These are phyloP conservation scores for Acrossocheilus fasciatus DNA, from an alignment of 2,797 vertebrate species.

Conservation along the genomic window DNA sequence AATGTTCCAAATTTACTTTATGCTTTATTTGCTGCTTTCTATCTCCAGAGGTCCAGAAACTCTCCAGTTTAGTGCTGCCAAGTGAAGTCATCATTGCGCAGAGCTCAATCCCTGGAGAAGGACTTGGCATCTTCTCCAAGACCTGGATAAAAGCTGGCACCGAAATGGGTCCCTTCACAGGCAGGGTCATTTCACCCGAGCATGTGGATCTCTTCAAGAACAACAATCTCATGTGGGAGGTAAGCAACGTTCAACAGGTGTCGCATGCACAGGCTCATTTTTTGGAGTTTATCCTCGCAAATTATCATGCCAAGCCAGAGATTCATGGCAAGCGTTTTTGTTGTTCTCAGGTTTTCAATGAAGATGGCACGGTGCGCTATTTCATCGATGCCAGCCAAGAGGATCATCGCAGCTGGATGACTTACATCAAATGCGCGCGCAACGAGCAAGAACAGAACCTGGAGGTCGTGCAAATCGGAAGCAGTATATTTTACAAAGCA, in stretches of 20 bases:
- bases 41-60: constrained; percentile 90
- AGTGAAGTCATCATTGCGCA: constrained; percentile 96
- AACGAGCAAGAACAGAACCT: constrained; percentile 98
- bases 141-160: constrained; percentile 97
- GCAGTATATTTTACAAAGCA: constrained; percentile 97
- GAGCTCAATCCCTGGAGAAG: constrained; percentile 94
- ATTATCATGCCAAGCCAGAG: background rate
- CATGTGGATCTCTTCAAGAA: constrained; percentile 97
- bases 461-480: constrained; percentile 94
- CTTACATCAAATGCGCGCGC: constrained; percentile 95
- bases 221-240: constrained; percentile 99
- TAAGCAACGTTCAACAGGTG: constrained; percentile 65
- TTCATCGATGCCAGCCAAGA: constrained; percentile 97
- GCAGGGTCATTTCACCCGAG: constrained; percentile 90
- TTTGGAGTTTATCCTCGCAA: background rate
- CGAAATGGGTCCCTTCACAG: constrained; percentile 97
- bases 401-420: constrained; percentile 99
- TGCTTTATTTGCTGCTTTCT: constrained; percentile 11
- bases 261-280: background rate
- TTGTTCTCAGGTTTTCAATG: constrained; percentile 88
- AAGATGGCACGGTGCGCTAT: constrained; percentile 90
- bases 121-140: constrained; percentile 96
- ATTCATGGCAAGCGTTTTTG: constrained; percentile 21
- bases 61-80: constrained; percentile 93
- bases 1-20: constrained; percentile 1